Base-by-base conservation (phyloP, 1,140 invertebrate species). In the Wiebesia pumilae region DNA sequence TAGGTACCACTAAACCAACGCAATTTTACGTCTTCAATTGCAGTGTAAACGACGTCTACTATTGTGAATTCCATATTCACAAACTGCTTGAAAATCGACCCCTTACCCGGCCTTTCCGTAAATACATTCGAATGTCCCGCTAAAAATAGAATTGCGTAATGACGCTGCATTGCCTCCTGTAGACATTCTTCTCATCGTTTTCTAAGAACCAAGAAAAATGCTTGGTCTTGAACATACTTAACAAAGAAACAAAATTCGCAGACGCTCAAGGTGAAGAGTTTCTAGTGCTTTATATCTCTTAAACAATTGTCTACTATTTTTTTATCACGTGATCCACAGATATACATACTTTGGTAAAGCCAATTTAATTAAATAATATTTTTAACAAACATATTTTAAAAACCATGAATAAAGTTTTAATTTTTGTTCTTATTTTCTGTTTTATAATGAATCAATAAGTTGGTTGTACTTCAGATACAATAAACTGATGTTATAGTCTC, bases 141-240 rank as follows among this genome's bases (percentile, higher is more conserved):
- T 82, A 77, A 82, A 86, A 86, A 86, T 86, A 86, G 58, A 77
- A 73, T 77, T 77, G 80, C 65, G 51, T 69, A 75, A 85, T 79
- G 30, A 65, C n/a, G 40, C n/a, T n/a, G 54, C 14, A n/a, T 33
- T 38, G 21, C 19, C 40, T 35, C 6, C 38, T 78, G 19, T 21
- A 35, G 3, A 4, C 10, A 62, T 19, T 38, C 35, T 40, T 38
- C n/a, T 73, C 30, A 27, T 10, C 33, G 47, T n/a, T 54, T 83
- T 67, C 24, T 24, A 21, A 27, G 35, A 67, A 33, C 3, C 14
- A 51, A 16, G 43, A 43, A 30, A 67, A 67, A 81, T n/a, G 10
- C 10, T 14, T 9, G 16, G 47, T 71, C 65, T 82, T 24, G 6
- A 54, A 35, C 30, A 75, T n/a, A 40, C 12, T 27, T 6, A 24